phyloP scores from a whole-genome alignment of 2,113 vertebrate species.

The Chaetops frenatus region DNA sequence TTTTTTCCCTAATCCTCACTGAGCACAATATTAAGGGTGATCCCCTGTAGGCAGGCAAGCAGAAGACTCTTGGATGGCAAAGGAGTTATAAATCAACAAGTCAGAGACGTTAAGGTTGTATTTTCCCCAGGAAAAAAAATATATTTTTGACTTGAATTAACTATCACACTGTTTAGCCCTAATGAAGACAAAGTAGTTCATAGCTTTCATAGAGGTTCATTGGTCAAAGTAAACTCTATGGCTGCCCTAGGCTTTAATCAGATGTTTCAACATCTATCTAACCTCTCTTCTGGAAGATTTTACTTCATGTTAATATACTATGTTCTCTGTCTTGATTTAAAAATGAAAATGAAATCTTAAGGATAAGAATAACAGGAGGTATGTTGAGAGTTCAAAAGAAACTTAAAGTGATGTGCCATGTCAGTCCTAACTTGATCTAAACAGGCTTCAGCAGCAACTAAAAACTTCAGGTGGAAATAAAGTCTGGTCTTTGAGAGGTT shows the following conservation, averaged over 20 bases:
- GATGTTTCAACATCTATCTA: not conserved
- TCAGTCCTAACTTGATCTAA: not conserved
- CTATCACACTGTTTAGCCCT: not conserved
- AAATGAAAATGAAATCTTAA: not conserved
- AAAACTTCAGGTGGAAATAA: not conserved
- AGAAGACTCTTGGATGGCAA: not conserved
- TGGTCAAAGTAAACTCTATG: not conserved
- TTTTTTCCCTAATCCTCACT: not conserved
- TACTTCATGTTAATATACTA: not conserved
- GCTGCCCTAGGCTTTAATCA: not conserved
- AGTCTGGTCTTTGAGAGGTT: not conserved
- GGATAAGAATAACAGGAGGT: not conserved
- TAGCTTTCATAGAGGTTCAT: not conserved
- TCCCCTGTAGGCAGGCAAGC: not conserved
- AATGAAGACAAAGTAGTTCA: conserved; percentile 16
- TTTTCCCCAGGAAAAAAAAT: not conserved
- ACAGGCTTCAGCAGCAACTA: not conserved
- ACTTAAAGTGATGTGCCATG: not conserved
- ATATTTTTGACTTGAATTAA: not conserved
- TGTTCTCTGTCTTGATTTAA: not conserved
- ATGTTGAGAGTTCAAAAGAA: not conserved
- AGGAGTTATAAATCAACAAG: not conserved
- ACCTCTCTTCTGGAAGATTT: not conserved
- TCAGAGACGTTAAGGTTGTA: not conserved
- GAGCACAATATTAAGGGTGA: not conserved